A percentile compares a stretch with the other conserved stretches of the same genome.
phyloP scores from a whole-genome alignment of 2,113 vertebrate genomes.

The Dascyllus trimaculatus region DNA sequence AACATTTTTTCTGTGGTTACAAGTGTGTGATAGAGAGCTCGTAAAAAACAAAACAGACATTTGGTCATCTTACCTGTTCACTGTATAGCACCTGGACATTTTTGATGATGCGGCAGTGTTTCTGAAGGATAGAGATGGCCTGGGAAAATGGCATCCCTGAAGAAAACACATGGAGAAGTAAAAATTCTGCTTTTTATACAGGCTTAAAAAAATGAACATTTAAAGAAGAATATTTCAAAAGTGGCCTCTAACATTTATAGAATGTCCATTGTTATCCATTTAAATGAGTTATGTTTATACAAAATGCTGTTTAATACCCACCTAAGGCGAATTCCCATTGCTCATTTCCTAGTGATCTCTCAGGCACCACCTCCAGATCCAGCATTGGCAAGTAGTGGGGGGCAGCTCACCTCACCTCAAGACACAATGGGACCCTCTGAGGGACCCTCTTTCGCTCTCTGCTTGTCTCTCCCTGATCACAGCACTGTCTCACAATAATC shows the following conservation, averaged over 20 bases:
- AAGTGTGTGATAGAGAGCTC: no score
- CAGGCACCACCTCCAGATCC: constrained; percentile 99
- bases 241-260: no score
- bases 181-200: neutral
- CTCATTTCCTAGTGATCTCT: constrained; percentile 99
- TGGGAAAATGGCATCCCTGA: constrained; percentile 98
- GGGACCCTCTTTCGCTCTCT: constrained; percentile 57
- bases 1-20: neutral
- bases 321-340: constrained; percentile 99
- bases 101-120: constrained; percentile 97
- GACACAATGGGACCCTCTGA: constrained; percentile 70
- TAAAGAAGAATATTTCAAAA: neutral
- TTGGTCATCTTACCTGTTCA: constrained; percentile 89
- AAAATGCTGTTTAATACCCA: constrained; percentile 70
- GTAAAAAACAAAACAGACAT: neutral
- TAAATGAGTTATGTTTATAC: no score
- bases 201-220: neutral
- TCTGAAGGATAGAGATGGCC: constrained; percentile 98
- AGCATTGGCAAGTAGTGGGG: constrained; percentile 93
- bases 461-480: constrained; percentile 35
- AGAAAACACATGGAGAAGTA: neutral
- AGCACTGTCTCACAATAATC: constrained; percentile 8
- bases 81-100: constrained; percentile 99
- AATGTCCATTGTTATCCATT: no score
- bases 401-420: constrained; percentile 70